These are phyloP conservation scores for Otolemur crassicaudatus DNA, from an alignment of 2,797 vertebrate species.

Conservation along the genomic window DNA sequence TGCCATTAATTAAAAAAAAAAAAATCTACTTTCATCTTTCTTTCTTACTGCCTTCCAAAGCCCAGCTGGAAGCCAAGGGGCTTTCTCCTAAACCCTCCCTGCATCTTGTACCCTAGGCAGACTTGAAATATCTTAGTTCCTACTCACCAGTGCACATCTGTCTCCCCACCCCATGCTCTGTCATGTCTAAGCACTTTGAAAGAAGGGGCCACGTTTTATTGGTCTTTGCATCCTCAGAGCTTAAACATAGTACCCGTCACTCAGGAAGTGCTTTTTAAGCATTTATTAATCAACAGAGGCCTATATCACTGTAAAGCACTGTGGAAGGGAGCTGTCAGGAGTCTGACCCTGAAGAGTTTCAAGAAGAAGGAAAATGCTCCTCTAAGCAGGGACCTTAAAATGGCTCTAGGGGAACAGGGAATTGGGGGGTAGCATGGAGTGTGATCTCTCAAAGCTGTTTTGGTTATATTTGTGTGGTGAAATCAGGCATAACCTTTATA, in stretches of 20 bases:
- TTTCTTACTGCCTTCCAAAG: not conserved
- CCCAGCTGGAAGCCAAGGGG: not conserved
- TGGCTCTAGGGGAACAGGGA: not conserved
- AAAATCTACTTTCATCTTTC: not conserved
- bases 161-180: not conserved
- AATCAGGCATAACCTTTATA: not conserved
- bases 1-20: not conserved
- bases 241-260: not conserved
- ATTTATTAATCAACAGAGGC: not conserved
- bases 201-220: not conserved
- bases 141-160: not conserved
- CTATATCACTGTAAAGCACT: not conserved
- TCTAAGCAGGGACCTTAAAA: not conserved
- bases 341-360: not conserved
- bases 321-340: not conserved
- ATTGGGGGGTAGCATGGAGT: not conserved
- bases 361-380: not conserved
- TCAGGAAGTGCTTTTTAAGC: slow-evolving; percentile 9
- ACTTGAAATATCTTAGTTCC: not conserved
- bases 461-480: not conserved
- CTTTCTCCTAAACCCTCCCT: not conserved
- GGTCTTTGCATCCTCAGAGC: not conserved
- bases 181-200: not conserved
- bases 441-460: not conserved
- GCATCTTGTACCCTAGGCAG: not conserved